phyloP scores from a whole-genome alignment of 2,113 vertebrate species.

The Etia nguti region DNA sequence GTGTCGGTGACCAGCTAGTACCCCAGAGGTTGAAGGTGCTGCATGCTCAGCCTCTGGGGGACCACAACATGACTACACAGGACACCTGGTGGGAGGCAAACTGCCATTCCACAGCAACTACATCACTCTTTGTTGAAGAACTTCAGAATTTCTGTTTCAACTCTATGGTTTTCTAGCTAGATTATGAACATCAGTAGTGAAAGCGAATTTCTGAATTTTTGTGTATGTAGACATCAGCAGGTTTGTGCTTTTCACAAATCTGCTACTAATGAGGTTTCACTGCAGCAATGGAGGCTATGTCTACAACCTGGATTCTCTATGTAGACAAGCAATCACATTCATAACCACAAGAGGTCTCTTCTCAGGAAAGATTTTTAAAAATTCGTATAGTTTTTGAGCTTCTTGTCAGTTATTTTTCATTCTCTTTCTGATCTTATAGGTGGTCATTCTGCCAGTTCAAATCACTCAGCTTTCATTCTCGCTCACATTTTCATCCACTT shows the following conservation, averaged over 20 bases:
- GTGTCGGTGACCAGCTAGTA: neutral
- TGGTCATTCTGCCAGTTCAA: conserved; percentile 1
- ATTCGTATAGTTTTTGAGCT: neutral
- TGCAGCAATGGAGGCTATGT: neutral
- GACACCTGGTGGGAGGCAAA: neutral
- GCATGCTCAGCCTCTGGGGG: neutral
- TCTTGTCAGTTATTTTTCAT: neutral
- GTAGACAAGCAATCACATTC: neutral
- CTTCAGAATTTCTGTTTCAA: neutral
- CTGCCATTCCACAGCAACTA: accelerated
- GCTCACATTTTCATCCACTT: neutral
- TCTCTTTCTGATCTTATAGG: neutral
- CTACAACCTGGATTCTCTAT: neutral
- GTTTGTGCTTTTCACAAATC: accelerated
- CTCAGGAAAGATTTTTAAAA: neutral
- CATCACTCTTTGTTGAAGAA: neutral
- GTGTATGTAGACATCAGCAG: neutral
- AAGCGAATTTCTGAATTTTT: accelerated
- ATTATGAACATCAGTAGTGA: neutral
- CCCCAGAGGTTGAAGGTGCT: neutral
- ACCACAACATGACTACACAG: neutral
- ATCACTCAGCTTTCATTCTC: neutral
- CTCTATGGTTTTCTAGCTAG: neutral
- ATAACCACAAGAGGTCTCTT: neutral
- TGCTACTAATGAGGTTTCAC: neutral